Evolutionary conservation across 2,113 vertebrate genomes (phyloP), one percentile per base, ranked within the genome.

Genomic region (Ptychochromis oligacanthus): DNA sequence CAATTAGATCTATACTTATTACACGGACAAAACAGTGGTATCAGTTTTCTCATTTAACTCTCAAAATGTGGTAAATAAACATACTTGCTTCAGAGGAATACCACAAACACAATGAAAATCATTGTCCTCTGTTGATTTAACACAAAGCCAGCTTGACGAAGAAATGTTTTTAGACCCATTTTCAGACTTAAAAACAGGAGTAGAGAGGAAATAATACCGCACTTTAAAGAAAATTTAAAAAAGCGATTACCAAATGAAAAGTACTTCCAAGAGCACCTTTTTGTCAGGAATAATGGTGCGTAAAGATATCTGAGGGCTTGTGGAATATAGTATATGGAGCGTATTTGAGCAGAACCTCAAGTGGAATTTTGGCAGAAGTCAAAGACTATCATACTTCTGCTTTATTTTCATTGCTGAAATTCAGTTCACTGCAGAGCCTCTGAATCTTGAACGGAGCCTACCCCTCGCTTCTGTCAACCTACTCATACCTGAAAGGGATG

Each of bases 401-500:
- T 85, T 88, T 85, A 83, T 90, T 88, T 88, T 85, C 74, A 89
- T 84, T 70, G 76, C 67, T 64, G 77, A 83, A 91, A 90, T 72
- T 91, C 88, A 84, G 85, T 92, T 86, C 82, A 86, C 52, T 18
- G 60, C 12, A 12, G 70, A 87, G 80, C 87, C 80, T 87, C 77
- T 88, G 85, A 84, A 83, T 92, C 79, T 87, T 86, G 76, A 85
- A 92, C 18, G 52, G 54, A 79, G 76, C 64, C 74, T 67, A 78
- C 80, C 82, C 57, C 75, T 82, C 75, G 82, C 80, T 58, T 76
- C 87, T 77, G 79, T 93, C 90, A 85, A 55, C 85, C 82, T 80
- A 54, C 85, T 86, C 89, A 62, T 89, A 92, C 88, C 91, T 89
- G 91, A 94, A 83, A 92, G 90, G 76, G 82, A 59, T 80, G 92